These are phyloP conservation scores for Antechinus stuartii DNA, from an alignment of 2,113 vertebrate genomes.

Conservation along the genomic window DNA sequence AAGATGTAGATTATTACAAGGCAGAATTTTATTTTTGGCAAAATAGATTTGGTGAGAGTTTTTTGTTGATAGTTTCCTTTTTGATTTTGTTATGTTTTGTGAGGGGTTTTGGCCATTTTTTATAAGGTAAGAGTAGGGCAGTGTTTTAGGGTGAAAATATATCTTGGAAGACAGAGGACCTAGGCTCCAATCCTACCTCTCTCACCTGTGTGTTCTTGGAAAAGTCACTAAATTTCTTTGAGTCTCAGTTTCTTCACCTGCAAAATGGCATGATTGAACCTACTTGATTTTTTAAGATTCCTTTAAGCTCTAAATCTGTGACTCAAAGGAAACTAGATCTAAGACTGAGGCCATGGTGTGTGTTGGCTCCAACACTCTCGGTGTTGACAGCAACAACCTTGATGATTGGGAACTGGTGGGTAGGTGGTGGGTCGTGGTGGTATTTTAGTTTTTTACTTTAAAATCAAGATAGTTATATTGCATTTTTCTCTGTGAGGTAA, in stretches of 20 bases:
- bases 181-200: not conserved
- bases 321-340: not conserved
- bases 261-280: not conserved
- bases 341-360: not conserved
- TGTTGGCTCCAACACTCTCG: not conserved
- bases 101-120: not conserved
- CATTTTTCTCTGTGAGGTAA: not conserved
- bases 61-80: not conserved
- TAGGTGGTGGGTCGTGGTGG: too few species aligned
- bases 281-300: not conserved
- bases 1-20: not conserved
- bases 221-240: not conserved
- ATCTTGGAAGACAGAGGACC: not conserved
- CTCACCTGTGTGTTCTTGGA: not conserved
- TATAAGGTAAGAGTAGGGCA: not conserved
- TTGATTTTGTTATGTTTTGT: not conserved
- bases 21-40: not conserved
- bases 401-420: not conserved
- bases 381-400: not conserved
- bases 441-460: not conserved
- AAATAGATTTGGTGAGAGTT: not conserved
- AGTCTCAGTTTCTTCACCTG: not conserved
- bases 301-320: not conserved
- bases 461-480: not conserved
- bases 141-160: not conserved